Evolutionary conservation across 2,113 vertebrate genomes (phyloP).

Genomic region (Anhinga rufa): DNA sequence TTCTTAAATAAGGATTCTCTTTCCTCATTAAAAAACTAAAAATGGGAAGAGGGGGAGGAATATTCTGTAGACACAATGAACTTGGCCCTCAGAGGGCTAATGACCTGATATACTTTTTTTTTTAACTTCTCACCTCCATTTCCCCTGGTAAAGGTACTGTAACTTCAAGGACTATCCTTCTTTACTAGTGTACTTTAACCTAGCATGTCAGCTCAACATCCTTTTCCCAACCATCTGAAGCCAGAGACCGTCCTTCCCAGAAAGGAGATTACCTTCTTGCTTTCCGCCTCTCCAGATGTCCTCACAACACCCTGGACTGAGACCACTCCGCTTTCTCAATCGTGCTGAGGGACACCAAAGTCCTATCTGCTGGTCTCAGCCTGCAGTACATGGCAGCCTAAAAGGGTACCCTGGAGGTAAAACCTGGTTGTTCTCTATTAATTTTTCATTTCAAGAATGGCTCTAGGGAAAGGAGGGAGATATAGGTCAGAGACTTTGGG

Average conservation of each 20-base stretch:
- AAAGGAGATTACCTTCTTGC: background rate
- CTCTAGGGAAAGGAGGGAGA: constrained; percentile 43
- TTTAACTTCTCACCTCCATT: background rate
- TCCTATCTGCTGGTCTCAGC: background rate
- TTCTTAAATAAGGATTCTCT: constrained; percentile 10
- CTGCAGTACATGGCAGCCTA: background rate
- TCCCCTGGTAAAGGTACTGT: background rate
- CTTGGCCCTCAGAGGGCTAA: constrained; percentile 2
- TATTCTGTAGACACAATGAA: constrained; percentile 6
- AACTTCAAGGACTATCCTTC: background rate
- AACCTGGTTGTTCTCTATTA: constrained; percentile 50
- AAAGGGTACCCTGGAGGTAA: constrained; percentile 40
- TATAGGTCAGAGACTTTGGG: constrained; percentile 50
- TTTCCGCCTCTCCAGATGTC: background rate
- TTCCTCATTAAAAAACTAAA: constrained; percentile 36
- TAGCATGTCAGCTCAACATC: background rate
- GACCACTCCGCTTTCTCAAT: background rate
- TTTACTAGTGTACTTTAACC: background rate
- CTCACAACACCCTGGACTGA: background rate
- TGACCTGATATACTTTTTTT: constrained; percentile 9
- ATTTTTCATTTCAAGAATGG: constrained; percentile 54
- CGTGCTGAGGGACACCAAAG: background rate
- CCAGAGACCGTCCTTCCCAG: background rate
- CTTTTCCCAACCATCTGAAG: background rate
- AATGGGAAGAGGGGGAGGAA: background rate